phyloP scores from a whole-genome alignment of 2,888 invertebrate species.

The Temnothorax ravouxi region DNA sequence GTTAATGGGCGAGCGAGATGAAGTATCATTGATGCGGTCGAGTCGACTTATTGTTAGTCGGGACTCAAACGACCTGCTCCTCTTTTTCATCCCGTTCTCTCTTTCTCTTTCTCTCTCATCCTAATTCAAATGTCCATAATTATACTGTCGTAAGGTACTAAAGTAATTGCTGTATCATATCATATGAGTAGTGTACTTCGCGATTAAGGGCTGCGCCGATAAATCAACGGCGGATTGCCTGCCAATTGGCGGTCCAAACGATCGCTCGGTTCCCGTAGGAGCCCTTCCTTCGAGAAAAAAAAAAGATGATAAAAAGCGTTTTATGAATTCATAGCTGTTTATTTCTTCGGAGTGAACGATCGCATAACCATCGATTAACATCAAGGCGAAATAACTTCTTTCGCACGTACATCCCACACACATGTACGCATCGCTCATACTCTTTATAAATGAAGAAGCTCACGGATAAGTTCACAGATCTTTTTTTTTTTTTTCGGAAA shows the following conservation, averaged over 20 bases:
- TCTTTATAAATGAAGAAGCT: background rate
- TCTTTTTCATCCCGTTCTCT: background rate
- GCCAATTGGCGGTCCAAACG: background rate
- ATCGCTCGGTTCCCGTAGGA: background rate
- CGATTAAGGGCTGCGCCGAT: background rate
- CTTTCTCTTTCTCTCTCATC: background rate
- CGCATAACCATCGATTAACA: slow-evolving; percentile 3
- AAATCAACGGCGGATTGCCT: slow-evolving; percentile 15
- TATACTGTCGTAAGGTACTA: slow-evolving; percentile 7
- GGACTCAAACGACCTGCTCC: slow-evolving; percentile 28
- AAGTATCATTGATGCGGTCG: background rate
- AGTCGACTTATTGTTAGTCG: slow-evolving; percentile 27
- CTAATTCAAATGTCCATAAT: slow-evolving; percentile 21
- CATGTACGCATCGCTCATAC: too few species aligned
- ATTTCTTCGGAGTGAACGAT: background rate
- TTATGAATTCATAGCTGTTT: background rate
- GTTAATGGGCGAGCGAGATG: slow-evolving; percentile 26
- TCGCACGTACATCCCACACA: background rate
- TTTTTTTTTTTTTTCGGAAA: background rate
- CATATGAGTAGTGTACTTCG: background rate
- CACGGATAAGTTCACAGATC: background rate
- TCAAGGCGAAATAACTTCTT: background rate
- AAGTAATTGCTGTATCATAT: background rate
- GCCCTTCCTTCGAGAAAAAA: too few species aligned
- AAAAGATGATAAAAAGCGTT: background rate